Conservation (phyloP, 2,113 vertebrate genomes). For the Lamprotornis superbus region DNA sequence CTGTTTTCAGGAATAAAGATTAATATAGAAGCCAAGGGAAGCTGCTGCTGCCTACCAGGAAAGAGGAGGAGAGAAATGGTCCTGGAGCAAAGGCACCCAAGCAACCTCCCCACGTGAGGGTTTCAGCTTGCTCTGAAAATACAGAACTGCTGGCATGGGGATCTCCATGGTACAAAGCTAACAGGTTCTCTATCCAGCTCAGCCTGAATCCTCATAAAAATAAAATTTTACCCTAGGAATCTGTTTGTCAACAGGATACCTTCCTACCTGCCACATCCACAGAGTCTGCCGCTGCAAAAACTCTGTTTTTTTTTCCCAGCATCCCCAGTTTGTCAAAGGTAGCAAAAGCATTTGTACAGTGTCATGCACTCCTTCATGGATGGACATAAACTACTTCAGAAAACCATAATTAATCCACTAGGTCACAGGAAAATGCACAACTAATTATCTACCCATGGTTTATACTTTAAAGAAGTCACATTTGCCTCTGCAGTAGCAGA, state of each 20-base stretch:
- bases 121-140: neutral
- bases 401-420: neutral
- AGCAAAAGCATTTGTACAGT: neutral
- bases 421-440: neutral
- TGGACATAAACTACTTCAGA: neutral
- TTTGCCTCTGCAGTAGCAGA: neutral
- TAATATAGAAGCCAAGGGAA: neutral
- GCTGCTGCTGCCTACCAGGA: neutral
- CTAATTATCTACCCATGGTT: neutral
- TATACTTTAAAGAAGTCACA: neutral
- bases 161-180: neutral
- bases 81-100: neutral
- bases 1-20: slow-evolving; percentile 2
- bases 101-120: accelerated
- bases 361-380: neutral
- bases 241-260: neutral
- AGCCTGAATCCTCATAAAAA: neutral
- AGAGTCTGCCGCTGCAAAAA: neutral
- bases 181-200: neutral
- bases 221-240: neutral
- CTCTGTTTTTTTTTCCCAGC: neutral
- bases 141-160: neutral
- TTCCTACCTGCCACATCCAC: neutral
- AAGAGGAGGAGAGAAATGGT: neutral
- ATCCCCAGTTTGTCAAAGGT: neutral